Conservation (phyloP, 2,888 invertebrate species). For the Pemphredon lugubris region DNA sequence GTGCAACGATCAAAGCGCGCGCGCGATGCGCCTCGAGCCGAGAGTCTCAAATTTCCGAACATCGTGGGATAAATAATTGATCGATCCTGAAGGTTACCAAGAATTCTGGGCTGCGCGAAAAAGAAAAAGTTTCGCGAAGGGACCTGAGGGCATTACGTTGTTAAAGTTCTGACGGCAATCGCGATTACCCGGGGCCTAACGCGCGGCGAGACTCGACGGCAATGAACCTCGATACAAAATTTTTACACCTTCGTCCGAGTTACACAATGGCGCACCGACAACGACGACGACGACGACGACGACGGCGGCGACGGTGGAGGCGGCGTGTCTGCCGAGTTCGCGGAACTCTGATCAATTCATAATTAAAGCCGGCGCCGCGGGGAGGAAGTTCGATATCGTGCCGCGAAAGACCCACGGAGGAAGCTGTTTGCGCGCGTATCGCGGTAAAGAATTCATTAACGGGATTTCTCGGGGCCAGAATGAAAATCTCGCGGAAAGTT, state of each 20-base stretch:
- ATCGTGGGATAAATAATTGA: conserved; percentile 67
- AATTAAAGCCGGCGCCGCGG: conserved; percentile 65
- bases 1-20: too few species aligned
- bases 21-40: too few species aligned
- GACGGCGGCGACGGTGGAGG: too few species aligned
- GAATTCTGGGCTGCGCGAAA: conserved; percentile 15
- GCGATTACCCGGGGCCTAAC: too few species aligned
- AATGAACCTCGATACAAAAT: too few species aligned
- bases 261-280: conserved; percentile 26
- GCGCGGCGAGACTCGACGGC: too few species aligned
- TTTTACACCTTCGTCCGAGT: conserved; percentile 49
- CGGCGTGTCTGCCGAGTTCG: conserved; percentile 66
- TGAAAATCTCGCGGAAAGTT: conserved; percentile 48
- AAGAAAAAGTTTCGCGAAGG: conserved; percentile 41
- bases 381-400: conserved; percentile 51
- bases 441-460: conserved; percentile 58
- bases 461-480: conserved; percentile 39
- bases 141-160: conserved; percentile 25
- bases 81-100: conserved; percentile 56
- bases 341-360: conserved; percentile 71
- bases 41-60: too few species aligned
- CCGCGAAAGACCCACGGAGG: conserved; percentile 23
- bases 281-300: too few species aligned
- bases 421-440: conserved; percentile 32
- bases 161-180: too few species aligned